phyloP scores from a whole-genome alignment of 2,113 vertebrate genomes.

The Anhinga anhinga region DNA sequence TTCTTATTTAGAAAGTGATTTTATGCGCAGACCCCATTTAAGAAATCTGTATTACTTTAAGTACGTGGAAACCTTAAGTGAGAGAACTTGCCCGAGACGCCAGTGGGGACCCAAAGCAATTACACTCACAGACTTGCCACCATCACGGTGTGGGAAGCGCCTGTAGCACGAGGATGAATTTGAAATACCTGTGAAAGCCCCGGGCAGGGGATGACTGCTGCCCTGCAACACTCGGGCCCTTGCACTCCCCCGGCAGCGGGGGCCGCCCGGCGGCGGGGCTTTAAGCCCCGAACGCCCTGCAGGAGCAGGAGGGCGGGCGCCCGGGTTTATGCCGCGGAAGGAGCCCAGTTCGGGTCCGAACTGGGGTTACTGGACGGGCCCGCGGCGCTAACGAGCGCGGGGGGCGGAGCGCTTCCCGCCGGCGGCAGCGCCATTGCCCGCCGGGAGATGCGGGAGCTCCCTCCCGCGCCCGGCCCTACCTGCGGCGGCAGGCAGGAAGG shows the following conservation, averaged over 20 bases:
- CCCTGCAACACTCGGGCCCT: accelerated
- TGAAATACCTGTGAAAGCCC: neutral
- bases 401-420: neutral
- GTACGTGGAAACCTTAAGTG: neutral
- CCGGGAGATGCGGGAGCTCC: too few relatives aligned
- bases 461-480: neutral
- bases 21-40: neutral
- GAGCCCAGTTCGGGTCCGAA: accelerated
- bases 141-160: neutral
- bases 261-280: neutral
- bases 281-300: accelerated
- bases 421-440: too few relatives aligned
- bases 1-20: neutral
- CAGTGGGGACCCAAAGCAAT: neutral
- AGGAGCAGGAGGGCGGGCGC: neutral
- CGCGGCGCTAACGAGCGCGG: too few relatives aligned
- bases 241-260: neutral
- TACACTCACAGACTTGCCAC: neutral
- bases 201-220: neutral
- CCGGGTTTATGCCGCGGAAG: accelerated
- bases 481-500: too few relatives aligned
- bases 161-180: neutral
- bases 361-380: accelerated
- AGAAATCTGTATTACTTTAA: neutral
- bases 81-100: neutral